Evolutionary conservation across 1,140 invertebrate genomes (phyloP).

Genomic region (Rhagoletis pomonella): DNA sequence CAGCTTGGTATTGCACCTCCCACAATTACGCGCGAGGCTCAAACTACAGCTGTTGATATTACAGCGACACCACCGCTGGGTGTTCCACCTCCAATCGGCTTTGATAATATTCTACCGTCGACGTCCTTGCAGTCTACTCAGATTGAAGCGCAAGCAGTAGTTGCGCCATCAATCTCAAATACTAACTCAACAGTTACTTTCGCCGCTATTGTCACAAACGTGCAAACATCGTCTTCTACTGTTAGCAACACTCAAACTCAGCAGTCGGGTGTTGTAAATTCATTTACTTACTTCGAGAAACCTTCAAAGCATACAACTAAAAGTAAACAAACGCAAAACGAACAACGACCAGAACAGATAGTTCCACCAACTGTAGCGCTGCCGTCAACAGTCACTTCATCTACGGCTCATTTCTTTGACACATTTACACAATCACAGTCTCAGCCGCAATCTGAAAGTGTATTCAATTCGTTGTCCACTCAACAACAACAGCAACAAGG

Average conservation of each 20-base stretch:
- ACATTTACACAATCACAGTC: slow-evolving; percentile 42
- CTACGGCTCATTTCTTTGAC: slow-evolving; percentile 64
- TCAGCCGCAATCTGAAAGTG: not conserved
- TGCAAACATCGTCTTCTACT: slow-evolving; percentile 28
- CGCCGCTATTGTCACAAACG: not conserved
- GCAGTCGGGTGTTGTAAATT: slow-evolving; percentile 48
- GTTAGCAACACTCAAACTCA: slow-evolving; percentile 17
- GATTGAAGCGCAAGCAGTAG: not conserved
- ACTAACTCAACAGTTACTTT: not conserved
- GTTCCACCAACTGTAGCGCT: not conserved
- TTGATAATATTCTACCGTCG: slow-evolving; percentile 60
- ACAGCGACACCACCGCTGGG: not conserved
- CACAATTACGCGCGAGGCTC: not conserved
- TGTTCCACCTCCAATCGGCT: slow-evolving; percentile 61
- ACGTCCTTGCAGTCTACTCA: not conserved
- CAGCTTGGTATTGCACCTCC: slow-evolving; percentile 38
- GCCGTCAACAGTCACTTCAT: not conserved
- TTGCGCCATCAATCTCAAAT: no score
- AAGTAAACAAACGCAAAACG: not conserved
- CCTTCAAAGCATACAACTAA: not conserved
- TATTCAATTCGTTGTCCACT: not conserved
- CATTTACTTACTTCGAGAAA: slow-evolving; percentile 56
- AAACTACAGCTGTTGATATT: not conserved
- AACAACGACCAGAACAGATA: slow-evolving; percentile 29
- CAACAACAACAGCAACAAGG: slow-evolving; percentile 5